Evolutionary conservation across 2,797 vertebrate species (phyloP).

Genomic region (Sternotherus odoratus): DNA sequence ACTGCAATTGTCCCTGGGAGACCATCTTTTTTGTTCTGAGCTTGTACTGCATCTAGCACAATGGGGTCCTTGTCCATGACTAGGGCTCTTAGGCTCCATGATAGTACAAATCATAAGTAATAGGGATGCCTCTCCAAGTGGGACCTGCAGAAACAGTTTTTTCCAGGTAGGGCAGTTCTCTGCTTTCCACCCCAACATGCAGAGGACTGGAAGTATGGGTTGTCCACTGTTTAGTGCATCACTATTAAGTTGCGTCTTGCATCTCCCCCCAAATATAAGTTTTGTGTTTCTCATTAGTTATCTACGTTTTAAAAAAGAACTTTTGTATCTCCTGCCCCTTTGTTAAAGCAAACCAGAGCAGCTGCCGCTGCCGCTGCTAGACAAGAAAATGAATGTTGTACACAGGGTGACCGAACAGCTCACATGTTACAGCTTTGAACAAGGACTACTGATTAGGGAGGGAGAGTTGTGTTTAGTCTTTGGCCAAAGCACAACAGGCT

Average conservation of each 20-base stretch:
- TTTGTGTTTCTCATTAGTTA: slow-evolving; percentile 10
- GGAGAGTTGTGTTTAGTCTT: slow-evolving; percentile 35
- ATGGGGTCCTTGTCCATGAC: background rate
- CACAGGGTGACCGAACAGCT: background rate
- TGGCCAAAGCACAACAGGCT: slow-evolving; percentile 46
- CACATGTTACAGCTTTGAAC: slow-evolving; percentile 1
- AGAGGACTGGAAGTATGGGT: background rate
- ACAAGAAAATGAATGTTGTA: background rate
- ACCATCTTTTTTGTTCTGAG: background rate
- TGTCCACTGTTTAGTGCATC: background rate
- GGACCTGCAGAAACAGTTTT: background rate
- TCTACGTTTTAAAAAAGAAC: background rate
- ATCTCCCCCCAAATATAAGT: background rate
- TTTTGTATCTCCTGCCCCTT: background rate
- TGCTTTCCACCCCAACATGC: slow-evolving; percentile 2
- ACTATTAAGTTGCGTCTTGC: background rate
- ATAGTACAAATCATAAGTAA: background rate
- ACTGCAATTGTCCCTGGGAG: background rate
- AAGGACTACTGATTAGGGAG: background rate
- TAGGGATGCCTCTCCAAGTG: background rate
- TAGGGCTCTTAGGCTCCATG: background rate
- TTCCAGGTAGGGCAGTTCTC: background rate
- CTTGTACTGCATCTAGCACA: background rate
- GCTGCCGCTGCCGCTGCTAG: background rate
- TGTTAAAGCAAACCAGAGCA: slow-evolving; percentile 2